Base-by-base conservation (phyloP, 2,797 vertebrate genomes). In the Micrastur ruficollis region DNA sequence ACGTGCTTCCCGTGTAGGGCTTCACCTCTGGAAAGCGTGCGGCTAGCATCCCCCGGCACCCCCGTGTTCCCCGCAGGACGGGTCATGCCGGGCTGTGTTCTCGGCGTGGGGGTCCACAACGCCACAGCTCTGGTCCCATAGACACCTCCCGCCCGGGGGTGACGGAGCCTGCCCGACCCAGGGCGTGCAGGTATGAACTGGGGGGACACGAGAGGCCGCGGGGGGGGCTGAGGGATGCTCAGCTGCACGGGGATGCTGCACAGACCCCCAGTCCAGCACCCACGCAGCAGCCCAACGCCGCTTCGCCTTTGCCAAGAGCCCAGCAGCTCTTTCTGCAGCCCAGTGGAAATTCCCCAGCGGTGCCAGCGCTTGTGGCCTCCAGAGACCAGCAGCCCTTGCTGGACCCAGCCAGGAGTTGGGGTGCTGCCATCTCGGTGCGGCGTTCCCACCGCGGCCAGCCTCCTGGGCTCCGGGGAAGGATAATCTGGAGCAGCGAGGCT, bases 281-380 rank as follows among this genome's bases (percentile, higher is more conserved):
- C 40, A 5, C 2, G 3, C 38, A 27, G 59, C 80, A 11, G 26
- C 59, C 46, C 1, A 46, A 4, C 0, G 32, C 73, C 0, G 27
- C 84, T 42, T 34, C 3, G 3, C 14, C 76, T 12, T 36, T 6
- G 44, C 44, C 8, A 17, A 5, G 36, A 52, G 32, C 27, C 89
- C n/a, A 4, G 6, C 70, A 17, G 19, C 17, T 85, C 74, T 36
- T 42, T 29, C 52, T 2, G 8, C 81, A 81, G 53, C 89, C 19
- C 88, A n/a, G 78, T 93, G 93, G 93, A 92, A 95, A 92, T 91
- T 92, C 84, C 95, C 92, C 85, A 14, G 55, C 8, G 26, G 50
- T 17, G 73, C 81, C 91, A 63, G 75, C 72, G 5, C 73, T 2
- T 2, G 49, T 17, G 34, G 81, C 90, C 93, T 53, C 62, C 38